These are phyloP conservation scores for Acronicta psi DNA, from an alignment of 2,888 invertebrate species.

Conservation along the genomic window DNA sequence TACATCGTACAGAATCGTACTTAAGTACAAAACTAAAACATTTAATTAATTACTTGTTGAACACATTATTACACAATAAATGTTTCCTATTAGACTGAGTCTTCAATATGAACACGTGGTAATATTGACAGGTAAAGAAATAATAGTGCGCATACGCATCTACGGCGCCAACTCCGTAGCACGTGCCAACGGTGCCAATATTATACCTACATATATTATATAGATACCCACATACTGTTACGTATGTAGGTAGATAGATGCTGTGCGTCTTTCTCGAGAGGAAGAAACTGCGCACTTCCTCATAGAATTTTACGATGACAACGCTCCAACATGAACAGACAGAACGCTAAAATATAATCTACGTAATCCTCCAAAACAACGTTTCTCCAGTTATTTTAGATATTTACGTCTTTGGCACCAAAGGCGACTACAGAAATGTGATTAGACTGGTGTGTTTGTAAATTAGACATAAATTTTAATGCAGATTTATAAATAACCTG, in stretches of 20 bases:
- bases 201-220: slow-evolving; percentile 48
- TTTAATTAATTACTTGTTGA: slow-evolving; percentile 16
- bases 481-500: slow-evolving; percentile 37
- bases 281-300: slow-evolving; percentile 81
- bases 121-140: slow-evolving; percentile 68
- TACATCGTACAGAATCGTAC: background rate
- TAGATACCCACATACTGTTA: slow-evolving; percentile 54
- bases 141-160: slow-evolving; percentile 62
- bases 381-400: slow-evolving; percentile 79
- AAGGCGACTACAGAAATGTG: slow-evolving; percentile 55
- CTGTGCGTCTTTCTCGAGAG: slow-evolving; percentile 61
- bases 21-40: slow-evolving; percentile 20
- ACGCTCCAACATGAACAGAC: slow-evolving; percentile 57
- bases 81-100: slow-evolving; percentile 33
- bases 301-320: slow-evolving; percentile 67
- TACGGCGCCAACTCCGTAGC: slow-evolving; percentile 69
- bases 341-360: slow-evolving; percentile 69
- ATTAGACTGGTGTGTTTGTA: slow-evolving; percentile 62
- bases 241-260: slow-evolving; percentile 16
- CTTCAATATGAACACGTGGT: slow-evolving; percentile 64
- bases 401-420: slow-evolving; percentile 82
- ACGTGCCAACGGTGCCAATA: slow-evolving; percentile 70
- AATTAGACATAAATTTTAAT: slow-evolving; percentile 58
- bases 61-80: slow-evolving; percentile 39
- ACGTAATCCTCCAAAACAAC: slow-evolving; percentile 71